Evolutionary conservation across 2,797 vertebrate genomes (phyloP), one percentile per base, ranked within the genome.

Genomic region (Nannoperca obscura): DNA sequence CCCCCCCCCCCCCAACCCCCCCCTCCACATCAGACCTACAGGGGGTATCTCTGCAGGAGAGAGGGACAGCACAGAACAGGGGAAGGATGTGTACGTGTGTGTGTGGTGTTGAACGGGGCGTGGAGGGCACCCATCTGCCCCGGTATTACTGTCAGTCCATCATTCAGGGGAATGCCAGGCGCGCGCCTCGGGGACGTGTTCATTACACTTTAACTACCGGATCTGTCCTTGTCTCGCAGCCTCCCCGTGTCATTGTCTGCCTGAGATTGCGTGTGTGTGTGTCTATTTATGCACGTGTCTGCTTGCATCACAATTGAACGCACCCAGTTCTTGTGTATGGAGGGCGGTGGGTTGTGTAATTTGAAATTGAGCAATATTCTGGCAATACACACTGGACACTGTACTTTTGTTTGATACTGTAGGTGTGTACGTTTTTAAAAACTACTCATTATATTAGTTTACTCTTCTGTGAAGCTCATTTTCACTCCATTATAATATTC

Each of bases 141-240:
- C 86, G 57, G 92, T 93, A 93, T 95, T 94, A 92, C 91, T 91
- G 93, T 94, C 94, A 94, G 94, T 93, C 94, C 95, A 95, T 96
- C 95, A 95, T 92, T 93, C 93, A 91, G 90, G 90, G 88, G 86
- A 88, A 91, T 89, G 92, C 88, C 91, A 93, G 86, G 81, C 86
- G 72, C 57, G 84, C 86, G 92, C 94, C 91, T 92, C 86, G 80
- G 92, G 93, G 93, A 95, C 91, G 83, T 95, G 93, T 95, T 95
- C 94, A 95, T 95, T 95, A 94, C 88, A 84, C 89, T 94, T 95
- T 95, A 95, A 95, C 94, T 94, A 94, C 86, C 80, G 92, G 92
- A 92, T 94, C 92, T 94, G 92, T 94, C 94, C 93, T 95, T 93
- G 93, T 94, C 93, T 91, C 70, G 52, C 81, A 89, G 92, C 90